These are phyloP conservation scores for Willowsia nigromaculata DNA, from an alignment of 2,888 invertebrate genomes.

Conservation along the genomic window DNA sequence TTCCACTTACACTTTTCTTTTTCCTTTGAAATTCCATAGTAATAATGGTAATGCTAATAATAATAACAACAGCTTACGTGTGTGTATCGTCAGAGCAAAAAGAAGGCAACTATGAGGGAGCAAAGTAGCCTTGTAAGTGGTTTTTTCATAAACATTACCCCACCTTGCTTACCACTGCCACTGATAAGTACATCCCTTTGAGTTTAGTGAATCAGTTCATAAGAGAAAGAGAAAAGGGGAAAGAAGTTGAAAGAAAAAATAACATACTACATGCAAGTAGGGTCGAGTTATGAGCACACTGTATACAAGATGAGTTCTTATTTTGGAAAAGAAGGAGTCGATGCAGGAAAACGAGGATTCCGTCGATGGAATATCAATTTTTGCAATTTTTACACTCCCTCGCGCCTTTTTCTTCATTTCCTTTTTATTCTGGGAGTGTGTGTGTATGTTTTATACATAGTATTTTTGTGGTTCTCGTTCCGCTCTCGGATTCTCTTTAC, in stretches of 20 bases:
- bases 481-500: background rate
- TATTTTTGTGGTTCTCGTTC: background rate
- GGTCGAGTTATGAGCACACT: constrained; percentile 61
- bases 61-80: constrained; percentile 28
- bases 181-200: constrained; percentile 19
- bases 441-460: background rate
- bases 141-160: constrained; percentile 22
- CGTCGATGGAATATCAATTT: constrained; percentile 79
- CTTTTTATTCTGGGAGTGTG: constrained; percentile 3
- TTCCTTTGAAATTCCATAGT: background rate
- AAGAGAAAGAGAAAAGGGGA: background rate
- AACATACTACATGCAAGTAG: background rate
- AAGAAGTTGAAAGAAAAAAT: constrained; percentile 35
- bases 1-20: background rate
- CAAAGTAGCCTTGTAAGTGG: constrained; percentile 15
- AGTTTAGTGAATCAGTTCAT: background rate
- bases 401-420: constrained; percentile 47
- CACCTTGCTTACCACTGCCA: background rate
- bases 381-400: constrained; percentile 77
- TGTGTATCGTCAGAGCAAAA: constrained; percentile 1
- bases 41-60: constrained; percentile 16
- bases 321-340: constrained; percentile 64
- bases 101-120: constrained; percentile 7
- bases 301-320: constrained; percentile 66
- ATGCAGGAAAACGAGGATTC: constrained; percentile 78